Base-by-base conservation (phyloP, 1,140 invertebrate genomes). In the Apis dorsata region DNA sequence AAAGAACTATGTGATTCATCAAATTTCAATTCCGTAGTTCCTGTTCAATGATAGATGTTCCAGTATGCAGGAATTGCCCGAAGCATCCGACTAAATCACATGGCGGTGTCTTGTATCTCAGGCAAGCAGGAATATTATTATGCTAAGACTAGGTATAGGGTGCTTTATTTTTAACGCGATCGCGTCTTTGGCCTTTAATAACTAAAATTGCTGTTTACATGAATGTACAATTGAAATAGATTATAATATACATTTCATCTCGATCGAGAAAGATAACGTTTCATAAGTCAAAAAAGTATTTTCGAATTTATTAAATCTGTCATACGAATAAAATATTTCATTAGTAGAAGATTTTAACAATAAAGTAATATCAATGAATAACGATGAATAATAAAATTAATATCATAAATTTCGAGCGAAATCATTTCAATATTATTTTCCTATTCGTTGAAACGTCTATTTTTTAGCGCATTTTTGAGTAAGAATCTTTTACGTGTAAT, bases 41-140 rank as follows among this genome's bases (percentile, higher is more conserved):
- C 79, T 60, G 66, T 73, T 62, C 71, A 72, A 84, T 86, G 84
- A 86, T 86, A 79, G 81, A 86, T 84, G 76, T 60, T 49, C 55
- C 55, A 69, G 80, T 70, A 79, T 83, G 74, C 69, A 66, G 60
- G 65, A 34, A 83, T 60, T 66, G 71, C 81, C 81, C 13, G 57
- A 24, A 70, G 60, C 68, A 60, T 21, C 76, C 65, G 68, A 28
- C 72, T 73, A 84, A 84, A 83, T 86, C 68, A 86, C 76, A 82
- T 49, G 81, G 84, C 74, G 81, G 65, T 76, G 49, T 74, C 62
- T 51, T 68, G 69, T 73, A 72, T 69, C 66, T 79, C 70, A 12
- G 65, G 10, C 83, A 77, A 81, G 82, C 73, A 72, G 71, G 79
- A 70, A 85, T 77, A 82, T 65, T 76, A 81, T 85, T 68, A 71